Evolutionary conservation across 1,140 invertebrate genomes (phyloP), one percentile per base, ranked within the genome.

Genomic region (Pseudomyrmex cubaensis): DNA sequence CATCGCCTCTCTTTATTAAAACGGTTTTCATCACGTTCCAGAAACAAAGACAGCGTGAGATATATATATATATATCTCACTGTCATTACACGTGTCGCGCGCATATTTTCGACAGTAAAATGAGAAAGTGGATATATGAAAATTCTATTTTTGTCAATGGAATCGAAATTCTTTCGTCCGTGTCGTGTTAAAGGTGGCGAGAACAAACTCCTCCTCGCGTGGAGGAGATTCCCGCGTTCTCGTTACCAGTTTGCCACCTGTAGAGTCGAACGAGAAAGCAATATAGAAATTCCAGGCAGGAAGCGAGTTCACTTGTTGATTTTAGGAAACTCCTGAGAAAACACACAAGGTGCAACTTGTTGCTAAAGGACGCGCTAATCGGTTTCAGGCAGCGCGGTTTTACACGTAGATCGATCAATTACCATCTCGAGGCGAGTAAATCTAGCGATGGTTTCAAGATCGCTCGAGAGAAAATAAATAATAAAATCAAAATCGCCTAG

Each of bases 1-100:
- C 67, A 77, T 84, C 83, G 76, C 67, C 66, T 90, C 93, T 94
- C 93, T 94, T 94, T 94, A 94, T 93, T 94, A 94, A 94, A 93
- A 85, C 90, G 88, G 22, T 70, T 84, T 83, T 86, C 72, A 87
- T 87, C 89, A 76, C 89, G 84, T 82, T 76, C 85, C 88, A 85
- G 72, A 84, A 90, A 85, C 76, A 63, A 78, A 70, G 44, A 80
- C 72, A 70, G 73, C 56, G n/a, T 22, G 20, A 22, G 0, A 64
- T 54, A 56, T 62, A 22, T 70, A 5, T 17, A 50, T 46, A 22
- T 56, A 69, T 57, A 13, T 44, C 50, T 72, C 44, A 17, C 10
- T n/a, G 46, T 8, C 17, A 80, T 87, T 82, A 67, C 35, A 35
- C 5, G 0, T 35, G 74, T 63, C 70, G 17, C 9, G 12, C 1